A percentile compares a stretch with the other conserved stretches of the same genome.
phyloP scores from a whole-genome alignment of 2,797 vertebrate species.

The Phataginus tetradactyla region DNA sequence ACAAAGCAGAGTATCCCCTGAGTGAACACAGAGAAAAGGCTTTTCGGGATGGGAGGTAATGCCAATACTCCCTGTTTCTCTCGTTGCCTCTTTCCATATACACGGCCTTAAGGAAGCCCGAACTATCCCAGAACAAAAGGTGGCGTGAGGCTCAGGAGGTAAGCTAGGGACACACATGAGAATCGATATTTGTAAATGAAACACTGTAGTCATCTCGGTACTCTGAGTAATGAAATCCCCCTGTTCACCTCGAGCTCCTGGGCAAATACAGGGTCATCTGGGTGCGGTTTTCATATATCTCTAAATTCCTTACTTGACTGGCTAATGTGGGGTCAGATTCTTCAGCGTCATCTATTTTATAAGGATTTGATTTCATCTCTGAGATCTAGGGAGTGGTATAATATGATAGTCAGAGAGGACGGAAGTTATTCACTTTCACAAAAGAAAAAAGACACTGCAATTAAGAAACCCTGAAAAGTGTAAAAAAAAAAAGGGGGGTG shows the following conservation, averaged over 20 bases:
- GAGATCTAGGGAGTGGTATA: slow-evolving; percentile 44
- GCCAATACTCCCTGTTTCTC: neutral
- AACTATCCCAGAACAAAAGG: neutral
- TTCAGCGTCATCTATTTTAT: slow-evolving; percentile 68
- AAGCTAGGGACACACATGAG: neutral
- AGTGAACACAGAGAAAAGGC: neutral
- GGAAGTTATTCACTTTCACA: slow-evolving; percentile 54
- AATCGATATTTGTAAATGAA: slow-evolving; percentile 78
- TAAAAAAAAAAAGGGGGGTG: neutral
- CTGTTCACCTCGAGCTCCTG: slow-evolving; percentile 40
- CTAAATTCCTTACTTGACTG: slow-evolving; percentile 66
- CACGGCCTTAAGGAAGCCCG: neutral
- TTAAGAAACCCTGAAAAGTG: slow-evolving; percentile 66
- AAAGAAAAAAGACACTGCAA: slow-evolving; percentile 64
- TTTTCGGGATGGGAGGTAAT: neutral
- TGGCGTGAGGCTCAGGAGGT: neutral
- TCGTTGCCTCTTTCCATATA: neutral
- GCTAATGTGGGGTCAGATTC: slow-evolving; percentile 73
- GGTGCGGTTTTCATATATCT: slow-evolving; percentile 53
- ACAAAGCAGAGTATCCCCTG: neutral
- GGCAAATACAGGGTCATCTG: slow-evolving; percentile 45
- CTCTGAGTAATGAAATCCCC: slow-evolving; percentile 67
- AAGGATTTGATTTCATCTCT: slow-evolving; percentile 73
- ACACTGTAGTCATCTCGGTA: slow-evolving; percentile 25
- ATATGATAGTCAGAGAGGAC: slow-evolving; percentile 57